These are phyloP conservation scores for Melanotus villosus DNA, from an alignment of 2,888 invertebrate genomes.

Conservation along the genomic window DNA sequence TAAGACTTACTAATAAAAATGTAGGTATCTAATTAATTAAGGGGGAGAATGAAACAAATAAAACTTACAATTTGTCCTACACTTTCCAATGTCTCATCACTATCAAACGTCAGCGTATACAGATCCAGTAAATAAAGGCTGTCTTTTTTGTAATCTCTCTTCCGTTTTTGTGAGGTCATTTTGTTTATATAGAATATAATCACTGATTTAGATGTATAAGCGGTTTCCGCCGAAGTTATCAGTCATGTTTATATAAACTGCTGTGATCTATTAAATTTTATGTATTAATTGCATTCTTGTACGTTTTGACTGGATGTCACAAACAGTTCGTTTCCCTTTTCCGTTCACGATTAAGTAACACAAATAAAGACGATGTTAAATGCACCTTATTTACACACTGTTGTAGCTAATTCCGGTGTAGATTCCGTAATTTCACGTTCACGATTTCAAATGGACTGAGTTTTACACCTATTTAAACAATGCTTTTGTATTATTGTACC, in stretches of 20 bases:
- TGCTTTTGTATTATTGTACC: background rate
- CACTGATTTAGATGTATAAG: background rate
- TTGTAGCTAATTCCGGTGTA: background rate
- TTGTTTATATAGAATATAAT: constrained; percentile 26
- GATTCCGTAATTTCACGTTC: background rate
- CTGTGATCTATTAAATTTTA: too few relatives aligned
- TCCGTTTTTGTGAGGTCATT: constrained; percentile 67
- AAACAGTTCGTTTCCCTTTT: background rate
- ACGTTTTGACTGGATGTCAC: too few relatives aligned
- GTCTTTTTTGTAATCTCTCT: constrained; percentile 90
- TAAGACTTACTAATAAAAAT: too few relatives aligned
- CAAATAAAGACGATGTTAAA: background rate
- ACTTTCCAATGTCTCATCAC: constrained; percentile 83
- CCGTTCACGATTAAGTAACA: background rate
- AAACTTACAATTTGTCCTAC: constrained; percentile 77
- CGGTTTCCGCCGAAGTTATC: too few relatives aligned
- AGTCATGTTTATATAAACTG: too few relatives aligned
- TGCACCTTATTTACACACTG: constrained; percentile 4
- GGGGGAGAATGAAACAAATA: too few relatives aligned
- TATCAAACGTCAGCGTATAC: constrained; percentile 88
- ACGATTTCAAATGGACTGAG: background rate
- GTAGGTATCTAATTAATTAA: too few relatives aligned
- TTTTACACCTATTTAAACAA: background rate
- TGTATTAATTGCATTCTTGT: too few relatives aligned
- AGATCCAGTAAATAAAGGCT: constrained; percentile 86